These are phyloP conservation scores for Mandrillus leucophaeus DNA, from an alignment of 2,113 vertebrate genomes.

Conservation along the genomic window DNA sequence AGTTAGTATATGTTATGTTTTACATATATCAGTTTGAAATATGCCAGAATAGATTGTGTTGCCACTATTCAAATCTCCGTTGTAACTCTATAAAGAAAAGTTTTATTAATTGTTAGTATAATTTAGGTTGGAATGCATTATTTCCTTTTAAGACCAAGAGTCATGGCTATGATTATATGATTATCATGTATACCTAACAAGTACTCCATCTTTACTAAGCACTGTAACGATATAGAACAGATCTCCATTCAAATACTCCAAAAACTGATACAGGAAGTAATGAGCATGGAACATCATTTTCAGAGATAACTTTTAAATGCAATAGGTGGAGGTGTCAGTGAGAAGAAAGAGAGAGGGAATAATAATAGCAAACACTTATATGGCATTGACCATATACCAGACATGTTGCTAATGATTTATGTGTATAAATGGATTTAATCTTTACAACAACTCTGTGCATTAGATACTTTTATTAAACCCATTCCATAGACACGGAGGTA, in stretches of 20 bases:
- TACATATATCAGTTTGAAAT: neutral
- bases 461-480: neutral
- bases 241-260: neutral
- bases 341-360: neutral
- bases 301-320: neutral
- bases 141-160: neutral
- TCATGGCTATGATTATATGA: neutral
- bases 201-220: neutral
- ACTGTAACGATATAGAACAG: neutral
- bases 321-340: no score
- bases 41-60: neutral
- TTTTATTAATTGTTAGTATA: neutral
- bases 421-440: neutral
- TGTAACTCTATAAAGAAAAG: neutral
- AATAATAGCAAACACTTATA: neutral
- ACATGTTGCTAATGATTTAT: neutral
- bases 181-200: neutral
- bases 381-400: neutral
- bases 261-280: neutral
- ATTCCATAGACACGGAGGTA: neutral
- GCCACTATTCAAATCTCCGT: neutral
- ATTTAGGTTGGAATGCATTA: neutral
- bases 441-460: neutral
- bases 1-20: neutral
- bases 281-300: neutral